A percentile compares a stretch with the other conserved stretches of the same genome.
Conservation (phyloP, 2,113 vertebrate species). For the Cardinalis cardinalis region DNA sequence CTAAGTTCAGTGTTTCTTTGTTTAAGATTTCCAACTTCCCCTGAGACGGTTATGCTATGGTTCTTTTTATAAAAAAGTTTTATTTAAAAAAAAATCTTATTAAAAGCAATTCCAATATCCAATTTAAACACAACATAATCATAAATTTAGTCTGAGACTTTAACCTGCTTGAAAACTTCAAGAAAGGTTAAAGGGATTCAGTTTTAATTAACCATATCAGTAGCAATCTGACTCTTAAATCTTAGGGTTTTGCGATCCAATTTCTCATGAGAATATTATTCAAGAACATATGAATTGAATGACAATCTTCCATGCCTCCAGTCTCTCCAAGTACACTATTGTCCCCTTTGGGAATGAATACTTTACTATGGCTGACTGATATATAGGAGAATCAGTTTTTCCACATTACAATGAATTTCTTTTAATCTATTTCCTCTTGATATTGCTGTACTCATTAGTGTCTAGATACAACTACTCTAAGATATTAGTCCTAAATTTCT, state of each 20-base stretch:
- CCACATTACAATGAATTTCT: conserved; percentile 48
- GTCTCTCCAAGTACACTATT: conserved; percentile 46
- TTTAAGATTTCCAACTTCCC: background rate
- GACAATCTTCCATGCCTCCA: conserved; percentile 57
- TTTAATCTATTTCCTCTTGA: conserved; percentile 29
- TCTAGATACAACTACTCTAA: conserved; percentile 42
- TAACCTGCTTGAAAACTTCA: conserved; percentile 61
- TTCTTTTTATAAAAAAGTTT: background rate
- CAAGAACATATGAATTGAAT: conserved; percentile 63
- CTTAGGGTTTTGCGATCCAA: conserved; percentile 49
- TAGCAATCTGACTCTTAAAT: conserved; percentile 58
- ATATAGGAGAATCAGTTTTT: conserved; percentile 49
- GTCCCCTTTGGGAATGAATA: conserved; percentile 51
- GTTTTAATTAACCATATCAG: conserved; percentile 72
- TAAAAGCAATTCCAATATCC: conserved; percentile 37
- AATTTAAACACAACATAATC: conserved; percentile 57
- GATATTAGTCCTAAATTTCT: conserved; percentile 5
- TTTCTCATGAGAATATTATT: conserved; percentile 64
- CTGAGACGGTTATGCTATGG: background rate
- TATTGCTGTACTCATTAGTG: conserved; percentile 37
- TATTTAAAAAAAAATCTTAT: background rate
- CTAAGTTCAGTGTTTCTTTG: background rate
- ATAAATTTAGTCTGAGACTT: conserved; percentile 62
- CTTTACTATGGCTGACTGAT: conserved; percentile 48
- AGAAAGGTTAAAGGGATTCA: conserved; percentile 69